These are phyloP conservation scores for Limnothrissa miodon DNA, from an alignment of 2,113 vertebrate species.

Conservation along the genomic window DNA sequence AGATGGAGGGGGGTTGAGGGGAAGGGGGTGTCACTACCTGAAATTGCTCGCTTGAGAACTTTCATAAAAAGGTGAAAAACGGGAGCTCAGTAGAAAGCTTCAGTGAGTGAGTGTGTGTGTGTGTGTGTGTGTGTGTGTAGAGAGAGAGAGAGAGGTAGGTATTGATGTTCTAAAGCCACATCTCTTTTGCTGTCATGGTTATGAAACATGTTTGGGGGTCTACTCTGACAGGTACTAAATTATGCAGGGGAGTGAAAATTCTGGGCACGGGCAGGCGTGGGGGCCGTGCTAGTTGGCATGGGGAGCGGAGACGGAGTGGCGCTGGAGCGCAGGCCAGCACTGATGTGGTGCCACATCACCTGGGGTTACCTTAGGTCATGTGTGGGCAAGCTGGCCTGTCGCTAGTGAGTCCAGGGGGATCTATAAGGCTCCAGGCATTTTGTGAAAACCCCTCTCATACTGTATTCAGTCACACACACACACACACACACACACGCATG, in stretches of 20 bases:
- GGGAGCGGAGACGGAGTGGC: not conserved
- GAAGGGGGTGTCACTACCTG: constrained; percentile 23
- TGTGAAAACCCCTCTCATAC: not conserved
- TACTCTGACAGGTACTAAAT: constrained; percentile 63
- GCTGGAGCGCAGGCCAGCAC: not conserved
- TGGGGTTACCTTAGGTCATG: not conserved
- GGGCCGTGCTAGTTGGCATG: constrained; percentile 1
- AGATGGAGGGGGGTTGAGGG: not conserved
- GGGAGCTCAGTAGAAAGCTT: constrained; percentile 17
- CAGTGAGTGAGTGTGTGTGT: not conserved
- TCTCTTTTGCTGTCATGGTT: constrained; percentile 33
- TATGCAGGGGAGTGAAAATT: constrained; percentile 60
- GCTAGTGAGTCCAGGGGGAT: not conserved
- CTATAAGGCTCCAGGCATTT: not conserved
- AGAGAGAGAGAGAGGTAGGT: not conserved
- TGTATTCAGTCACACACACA: not conserved
- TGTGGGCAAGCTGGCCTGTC: not conserved
- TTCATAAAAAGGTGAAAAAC: constrained; percentile 39
- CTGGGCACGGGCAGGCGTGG: constrained; percentile 13
- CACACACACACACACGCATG: not conserved
- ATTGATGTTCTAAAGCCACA: constrained; percentile 8
- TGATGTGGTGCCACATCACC: not conserved
- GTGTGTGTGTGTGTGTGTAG: not conserved
- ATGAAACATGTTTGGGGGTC: constrained; percentile 47
- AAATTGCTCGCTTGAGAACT: constrained; percentile 52